Evolutionary conservation across 2,113 vertebrate species (phyloP).

Genomic region (Equus przewalskii): DNA sequence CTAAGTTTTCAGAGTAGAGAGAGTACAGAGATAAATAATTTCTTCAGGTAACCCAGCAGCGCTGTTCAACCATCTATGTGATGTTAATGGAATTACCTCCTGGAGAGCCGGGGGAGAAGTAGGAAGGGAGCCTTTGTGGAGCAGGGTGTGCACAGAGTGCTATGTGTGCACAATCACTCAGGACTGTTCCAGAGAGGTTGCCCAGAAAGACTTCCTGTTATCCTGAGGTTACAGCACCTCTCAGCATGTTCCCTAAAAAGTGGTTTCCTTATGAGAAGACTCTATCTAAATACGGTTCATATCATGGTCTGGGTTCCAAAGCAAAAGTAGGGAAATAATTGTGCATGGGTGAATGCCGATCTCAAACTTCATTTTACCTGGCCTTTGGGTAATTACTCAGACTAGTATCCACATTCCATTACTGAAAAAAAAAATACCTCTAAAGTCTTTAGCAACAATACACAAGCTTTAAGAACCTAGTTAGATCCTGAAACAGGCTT

Average conservation of each 20-base stretch:
- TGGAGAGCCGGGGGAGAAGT: background rate
- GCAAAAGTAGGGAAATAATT: background rate
- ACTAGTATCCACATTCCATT: background rate
- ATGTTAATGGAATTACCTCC: background rate
- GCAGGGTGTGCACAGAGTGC: background rate
- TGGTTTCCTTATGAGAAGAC: background rate
- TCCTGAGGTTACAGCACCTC: background rate
- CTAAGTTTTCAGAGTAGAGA: constrained; percentile 21
- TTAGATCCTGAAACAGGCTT: background rate
- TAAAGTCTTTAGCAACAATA: background rate
- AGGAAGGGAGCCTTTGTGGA: background rate
- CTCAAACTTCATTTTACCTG: constrained; percentile 45
- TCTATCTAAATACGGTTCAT: background rate
- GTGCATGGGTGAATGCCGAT: background rate
- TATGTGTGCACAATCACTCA: background rate
- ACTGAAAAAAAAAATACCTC: background rate
- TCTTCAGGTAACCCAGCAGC: background rate
- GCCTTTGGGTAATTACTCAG: background rate
- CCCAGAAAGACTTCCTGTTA: background rate
- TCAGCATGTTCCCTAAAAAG: background rate
- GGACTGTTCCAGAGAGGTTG: background rate
- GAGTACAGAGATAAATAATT: constrained; percentile 13
- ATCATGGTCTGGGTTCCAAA: background rate
- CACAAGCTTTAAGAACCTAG: background rate
- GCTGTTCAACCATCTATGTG: background rate